These are phyloP conservation scores for Lacerta viridis DNA, from an alignment of 2,797 vertebrate species.

Conservation along the genomic window DNA sequence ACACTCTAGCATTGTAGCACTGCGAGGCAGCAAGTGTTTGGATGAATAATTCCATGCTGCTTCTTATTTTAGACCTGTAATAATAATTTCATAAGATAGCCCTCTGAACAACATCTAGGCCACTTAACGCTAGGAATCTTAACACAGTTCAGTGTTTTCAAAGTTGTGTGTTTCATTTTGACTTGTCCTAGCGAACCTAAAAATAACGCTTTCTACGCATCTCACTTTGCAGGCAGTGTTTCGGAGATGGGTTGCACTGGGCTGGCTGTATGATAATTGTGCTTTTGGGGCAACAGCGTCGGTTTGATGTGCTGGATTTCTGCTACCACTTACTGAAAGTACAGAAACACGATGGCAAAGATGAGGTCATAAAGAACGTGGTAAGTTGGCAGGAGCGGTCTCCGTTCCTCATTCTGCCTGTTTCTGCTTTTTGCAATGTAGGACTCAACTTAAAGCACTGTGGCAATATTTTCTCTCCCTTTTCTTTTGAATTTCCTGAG, in stretches of 20 bases:
- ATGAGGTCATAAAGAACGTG: constrained; percentile 98
- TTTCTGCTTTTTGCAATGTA: background rate
- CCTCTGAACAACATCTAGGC: background rate
- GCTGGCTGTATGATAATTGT: constrained; percentile 98
- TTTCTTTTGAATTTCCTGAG: background rate
- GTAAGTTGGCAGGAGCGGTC: constrained; percentile 79
- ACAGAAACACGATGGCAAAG: constrained; percentile 98
- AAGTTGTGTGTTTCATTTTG: accelerated
- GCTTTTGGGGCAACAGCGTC: constrained; percentile 93
- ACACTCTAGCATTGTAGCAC: no score
- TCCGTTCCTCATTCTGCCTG: background rate
- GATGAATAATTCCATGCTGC: background rate
- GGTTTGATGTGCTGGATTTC: constrained; percentile 97
- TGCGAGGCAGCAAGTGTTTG: background rate
- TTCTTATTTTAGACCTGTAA: background rate
- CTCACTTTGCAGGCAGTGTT: constrained; percentile 89
- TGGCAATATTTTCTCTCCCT: background rate
- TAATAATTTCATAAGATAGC: background rate
- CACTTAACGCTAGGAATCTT: no score
- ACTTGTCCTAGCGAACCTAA: background rate
- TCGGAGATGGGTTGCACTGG: constrained; percentile 97
- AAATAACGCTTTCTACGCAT: background rate
- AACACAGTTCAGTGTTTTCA: background rate
- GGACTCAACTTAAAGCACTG: background rate
- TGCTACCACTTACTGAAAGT: constrained; percentile 98